Base-by-base conservation (phyloP, 2,888 invertebrate genomes). In the Rhorus exstirpatorius region DNA sequence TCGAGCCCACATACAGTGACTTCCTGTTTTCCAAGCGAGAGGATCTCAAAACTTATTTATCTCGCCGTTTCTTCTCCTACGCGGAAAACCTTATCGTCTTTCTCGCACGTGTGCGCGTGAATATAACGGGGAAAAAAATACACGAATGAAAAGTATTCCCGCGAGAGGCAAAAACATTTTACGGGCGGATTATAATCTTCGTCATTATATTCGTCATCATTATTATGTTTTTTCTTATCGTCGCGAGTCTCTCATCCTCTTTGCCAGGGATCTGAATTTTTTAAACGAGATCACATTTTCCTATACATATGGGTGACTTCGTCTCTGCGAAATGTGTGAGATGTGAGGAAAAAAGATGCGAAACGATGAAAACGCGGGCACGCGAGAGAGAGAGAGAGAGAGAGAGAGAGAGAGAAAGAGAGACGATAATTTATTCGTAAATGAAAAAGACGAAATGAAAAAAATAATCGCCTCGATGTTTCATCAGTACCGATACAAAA, bases 11-110 rank as follows among this genome's bases (percentile, higher is more conserved):
- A n/a, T n/a, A 65, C 14, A n/a, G 65, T 19, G 8, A 38, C 71
- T 79, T 79, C 82, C 82, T 79, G 82, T 71, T 75, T 79, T 71
- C 60, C 58, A 17, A 70, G 7, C 41, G 60, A 31, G 38, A 60
- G 78, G 75, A 75, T 82, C 65, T 65, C 65, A 65, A 82, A 82
- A 79, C 70, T 67, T 61, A 72, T 72, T 78, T 83, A 83, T 83
- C 79, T 46, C 26, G 53, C n/a, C 24, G 44, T 49, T 67, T 58
- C 12, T 58, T 49, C 35, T 21, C 82, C 82, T 79, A 79, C 82
- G 79, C 82, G 75, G 71, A 51, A 53, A 70, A 51, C 38, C 44
- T 79, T 79, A 79, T 83, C 82, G 74, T 68, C 72, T 70, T 8
- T 4, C n/a, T n/a, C 51, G 24, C 31, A 31, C 24, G 26, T 8